phyloP scores from a whole-genome alignment of 2,113 vertebrate genomes.

The Coptodon rendalli region DNA sequence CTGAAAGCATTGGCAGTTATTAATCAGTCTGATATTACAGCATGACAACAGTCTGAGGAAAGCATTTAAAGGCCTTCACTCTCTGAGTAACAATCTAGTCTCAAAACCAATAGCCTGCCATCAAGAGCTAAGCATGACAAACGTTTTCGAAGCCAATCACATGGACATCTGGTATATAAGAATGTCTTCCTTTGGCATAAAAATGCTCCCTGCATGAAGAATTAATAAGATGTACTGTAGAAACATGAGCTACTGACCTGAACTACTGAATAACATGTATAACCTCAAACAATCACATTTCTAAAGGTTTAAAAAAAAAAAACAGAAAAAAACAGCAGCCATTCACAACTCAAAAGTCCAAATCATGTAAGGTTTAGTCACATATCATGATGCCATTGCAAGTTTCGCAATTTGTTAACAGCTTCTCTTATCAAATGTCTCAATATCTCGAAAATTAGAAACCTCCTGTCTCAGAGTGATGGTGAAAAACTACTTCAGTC shows the following conservation, averaged over 20 bases:
- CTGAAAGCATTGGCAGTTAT: neutral
- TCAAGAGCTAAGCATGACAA: neutral
- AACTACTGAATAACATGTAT: neutral
- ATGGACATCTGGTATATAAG: neutral
- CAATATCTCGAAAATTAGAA: neutral
- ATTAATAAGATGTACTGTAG: neutral
- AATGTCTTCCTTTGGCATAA: neutral
- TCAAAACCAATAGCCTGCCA: neutral
- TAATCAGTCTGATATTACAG: neutral
- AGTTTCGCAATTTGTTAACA: neutral
- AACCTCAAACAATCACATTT: neutral
- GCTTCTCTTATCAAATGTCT: neutral
- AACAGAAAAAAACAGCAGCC: neutral
- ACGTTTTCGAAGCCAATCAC: neutral
- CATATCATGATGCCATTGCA: neutral
- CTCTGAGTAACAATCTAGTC: neutral
- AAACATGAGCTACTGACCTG: neutral
- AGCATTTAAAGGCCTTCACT: neutral
- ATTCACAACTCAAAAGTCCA: neutral
- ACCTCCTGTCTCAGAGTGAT: neutral
- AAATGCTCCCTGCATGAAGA: neutral
- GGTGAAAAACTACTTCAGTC: neutral
- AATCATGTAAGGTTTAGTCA: rapidly evolving
- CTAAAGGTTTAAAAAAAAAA: neutral
- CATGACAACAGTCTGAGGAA: neutral